These are phyloP conservation scores for Lepus oiostolus DNA, from an alignment of 2,797 vertebrate species.

Conservation along the genomic window DNA sequence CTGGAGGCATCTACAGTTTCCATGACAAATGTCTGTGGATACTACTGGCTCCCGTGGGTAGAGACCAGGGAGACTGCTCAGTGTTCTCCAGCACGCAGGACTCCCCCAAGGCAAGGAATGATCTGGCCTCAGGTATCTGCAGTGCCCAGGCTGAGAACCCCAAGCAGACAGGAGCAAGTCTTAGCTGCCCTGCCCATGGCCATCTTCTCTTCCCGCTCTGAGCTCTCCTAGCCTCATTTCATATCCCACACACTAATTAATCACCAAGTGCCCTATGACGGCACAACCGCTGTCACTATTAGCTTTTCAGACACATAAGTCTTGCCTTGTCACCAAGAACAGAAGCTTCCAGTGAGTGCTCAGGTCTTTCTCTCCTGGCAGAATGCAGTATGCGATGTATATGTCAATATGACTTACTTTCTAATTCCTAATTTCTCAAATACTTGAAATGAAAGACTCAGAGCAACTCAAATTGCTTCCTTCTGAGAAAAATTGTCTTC, in stretches of 20 bases:
- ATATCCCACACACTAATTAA: not conserved
- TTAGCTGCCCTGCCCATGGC: rapidly evolving
- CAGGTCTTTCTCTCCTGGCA: not conserved
- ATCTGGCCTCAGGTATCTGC: not conserved
- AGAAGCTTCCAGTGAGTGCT: not conserved
- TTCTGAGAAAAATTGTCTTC: constrained; percentile 42
- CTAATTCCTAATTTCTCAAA: constrained; percentile 4
- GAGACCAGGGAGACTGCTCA: not conserved
- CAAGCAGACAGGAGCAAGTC: too few species aligned
- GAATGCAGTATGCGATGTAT: rapidly evolving
- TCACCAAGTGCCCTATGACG: not conserved
- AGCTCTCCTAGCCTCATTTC: rapidly evolving
- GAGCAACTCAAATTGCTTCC: not conserved
- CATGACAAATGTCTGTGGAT: not conserved
- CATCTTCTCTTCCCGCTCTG: rapidly evolving
- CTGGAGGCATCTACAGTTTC: not conserved
- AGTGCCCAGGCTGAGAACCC: rapidly evolving
- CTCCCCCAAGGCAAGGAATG: rapidly evolving
- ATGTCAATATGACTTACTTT: constrained; percentile 13
- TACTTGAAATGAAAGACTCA: constrained; percentile 26
- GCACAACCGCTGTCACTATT: not conserved
- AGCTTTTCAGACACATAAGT: not conserved
- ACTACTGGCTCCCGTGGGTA: not conserved
- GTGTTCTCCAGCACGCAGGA: too few species aligned
- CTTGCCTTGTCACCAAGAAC: not conserved